Conservation (phyloP, 2,888 invertebrate species). For the Beris morrisii region DNA sequence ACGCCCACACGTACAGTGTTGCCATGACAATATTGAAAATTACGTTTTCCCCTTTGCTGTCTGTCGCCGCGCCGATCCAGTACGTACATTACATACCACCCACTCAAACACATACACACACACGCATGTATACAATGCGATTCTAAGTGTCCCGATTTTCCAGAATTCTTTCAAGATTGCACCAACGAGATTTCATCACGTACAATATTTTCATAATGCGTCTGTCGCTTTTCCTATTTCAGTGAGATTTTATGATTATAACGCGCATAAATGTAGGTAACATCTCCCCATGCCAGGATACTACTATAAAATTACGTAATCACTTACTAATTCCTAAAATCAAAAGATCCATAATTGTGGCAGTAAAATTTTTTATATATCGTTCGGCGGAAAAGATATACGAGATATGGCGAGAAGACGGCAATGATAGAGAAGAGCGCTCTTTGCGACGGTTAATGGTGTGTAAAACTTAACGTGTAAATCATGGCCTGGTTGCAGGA, state of each 20-base stretch:
- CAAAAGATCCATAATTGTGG: conserved; percentile 32
- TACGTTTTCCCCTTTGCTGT: conserved; percentile 32
- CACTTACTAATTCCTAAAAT: conserved; percentile 24
- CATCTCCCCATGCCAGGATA: too few species aligned
- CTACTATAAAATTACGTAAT: conserved; percentile 16
- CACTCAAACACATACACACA: not conserved
- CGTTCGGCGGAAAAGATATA: not conserved
- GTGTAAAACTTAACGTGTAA: conserved; percentile 35
- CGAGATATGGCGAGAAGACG: not conserved
- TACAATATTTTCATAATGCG: not conserved
- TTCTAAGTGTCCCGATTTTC: conserved; percentile 18
- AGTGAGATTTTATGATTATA: conserved; percentile 6
- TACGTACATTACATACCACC: too few species aligned
- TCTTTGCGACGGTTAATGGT: conserved; percentile 26
- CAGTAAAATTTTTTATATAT: conserved; percentile 34
- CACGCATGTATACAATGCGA: not conserved
- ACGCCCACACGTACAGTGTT: conserved; percentile 41
- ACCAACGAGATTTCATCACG: not conserved
- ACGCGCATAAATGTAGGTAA: not conserved
- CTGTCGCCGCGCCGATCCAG: not conserved
- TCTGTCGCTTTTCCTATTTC: conserved; percentile 15
- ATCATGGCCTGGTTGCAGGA: conserved; percentile 16
- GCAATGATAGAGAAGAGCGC: not conserved
- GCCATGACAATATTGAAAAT: conserved; percentile 39
- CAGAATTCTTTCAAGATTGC: conserved; percentile 17